Base-by-base conservation (phyloP, 2,888 invertebrate species). In the Trachelus tabidus region DNA sequence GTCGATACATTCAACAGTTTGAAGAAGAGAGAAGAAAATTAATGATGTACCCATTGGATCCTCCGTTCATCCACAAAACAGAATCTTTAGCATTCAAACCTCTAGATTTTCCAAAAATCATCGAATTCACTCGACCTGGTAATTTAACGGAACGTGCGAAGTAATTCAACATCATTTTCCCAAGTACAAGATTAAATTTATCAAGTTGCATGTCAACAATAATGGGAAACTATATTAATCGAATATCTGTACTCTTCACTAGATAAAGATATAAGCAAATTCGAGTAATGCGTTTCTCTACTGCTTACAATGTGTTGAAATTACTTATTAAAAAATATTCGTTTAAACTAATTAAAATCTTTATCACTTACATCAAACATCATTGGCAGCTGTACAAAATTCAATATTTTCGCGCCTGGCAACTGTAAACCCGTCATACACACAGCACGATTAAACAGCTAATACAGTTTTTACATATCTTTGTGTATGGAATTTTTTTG, bases 101-200 rank as follows among this genome's bases (percentile, higher is more conserved):
- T 0, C 79, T 89, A 12, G 85, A 88, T 31, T 86, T 88, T 76
- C 89, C 89, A 4, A 88, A 85, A 35, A 85, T 89, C 6, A 80
- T 79, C 4, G 80, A 82, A 34, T 89, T 85, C 40, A 78, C 76
- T 12, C 81, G 80, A 56, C 78, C 84, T 75, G 87, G 88, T 88
- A 86, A 81, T 68, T 56, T 56, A 31, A 11, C 34, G 73, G 56
- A 35, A 34, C 56, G 73, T 73, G 11, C n/a, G 73, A 34, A 34
- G 30, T 30, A 9, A 35, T 30, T 34, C 11, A 40, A 69, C 23
- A 69, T 68, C n/a, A 73, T 40, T 75, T 76, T 75, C 40, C 73
- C 15, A 73, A 76, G 73, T 31, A 78, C 31, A 78, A 79, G 69
- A 73, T 81, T n/a, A n/a, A 34, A 33, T 75, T 35, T 30, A 37